phyloP scores from a whole-genome alignment of 2,888 invertebrate genomes.

The Pomacea canaliculata region DNA sequence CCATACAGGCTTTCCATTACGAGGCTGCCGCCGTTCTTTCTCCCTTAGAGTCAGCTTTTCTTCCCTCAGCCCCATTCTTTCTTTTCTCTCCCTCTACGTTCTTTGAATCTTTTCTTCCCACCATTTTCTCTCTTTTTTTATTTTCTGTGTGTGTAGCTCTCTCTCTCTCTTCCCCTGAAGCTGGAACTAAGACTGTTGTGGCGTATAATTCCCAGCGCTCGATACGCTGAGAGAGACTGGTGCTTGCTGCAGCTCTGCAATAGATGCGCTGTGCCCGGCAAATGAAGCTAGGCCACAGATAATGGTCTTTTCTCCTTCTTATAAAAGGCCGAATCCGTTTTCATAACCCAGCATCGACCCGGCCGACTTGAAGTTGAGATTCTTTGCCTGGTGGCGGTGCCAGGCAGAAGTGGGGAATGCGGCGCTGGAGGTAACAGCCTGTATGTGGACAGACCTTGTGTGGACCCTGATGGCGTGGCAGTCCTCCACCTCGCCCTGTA shows the following conservation, averaged over 20 bases:
- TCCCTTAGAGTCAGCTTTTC: background rate
- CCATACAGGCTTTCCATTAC: too few relatives aligned
- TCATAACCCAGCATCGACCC: slow-evolving; percentile 36
- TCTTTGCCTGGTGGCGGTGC: slow-evolving; percentile 9
- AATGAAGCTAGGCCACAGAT: slow-evolving; percentile 32
- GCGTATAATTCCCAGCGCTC: slow-evolving; percentile 17
- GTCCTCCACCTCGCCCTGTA: background rate
- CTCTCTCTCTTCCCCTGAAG: slow-evolving; percentile 14
- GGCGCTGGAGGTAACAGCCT: background rate
- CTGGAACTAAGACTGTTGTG: slow-evolving; percentile 6
- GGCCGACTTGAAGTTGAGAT: slow-evolving; percentile 16
- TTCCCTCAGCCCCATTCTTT: background rate
- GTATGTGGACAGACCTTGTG: background rate
- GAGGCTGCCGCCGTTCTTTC: background rate
- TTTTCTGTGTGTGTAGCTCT: slow-evolving; percentile 6
- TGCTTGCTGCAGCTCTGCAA: slow-evolving; percentile 21
- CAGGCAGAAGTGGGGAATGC: slow-evolving; percentile 9
- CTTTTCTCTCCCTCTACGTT: background rate
- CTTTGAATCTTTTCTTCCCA: slow-evolving; percentile 4
- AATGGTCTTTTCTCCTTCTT: slow-evolving; percentile 35
- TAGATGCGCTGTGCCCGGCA: slow-evolving; percentile 27
- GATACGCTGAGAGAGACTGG: slow-evolving; percentile 8
- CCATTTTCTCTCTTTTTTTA: background rate
- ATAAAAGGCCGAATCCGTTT: slow-evolving; percentile 37
- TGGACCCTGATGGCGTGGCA: background rate